Conservation (phyloP, 1,140 invertebrate species). For the Aradophagus sp. region DNA sequence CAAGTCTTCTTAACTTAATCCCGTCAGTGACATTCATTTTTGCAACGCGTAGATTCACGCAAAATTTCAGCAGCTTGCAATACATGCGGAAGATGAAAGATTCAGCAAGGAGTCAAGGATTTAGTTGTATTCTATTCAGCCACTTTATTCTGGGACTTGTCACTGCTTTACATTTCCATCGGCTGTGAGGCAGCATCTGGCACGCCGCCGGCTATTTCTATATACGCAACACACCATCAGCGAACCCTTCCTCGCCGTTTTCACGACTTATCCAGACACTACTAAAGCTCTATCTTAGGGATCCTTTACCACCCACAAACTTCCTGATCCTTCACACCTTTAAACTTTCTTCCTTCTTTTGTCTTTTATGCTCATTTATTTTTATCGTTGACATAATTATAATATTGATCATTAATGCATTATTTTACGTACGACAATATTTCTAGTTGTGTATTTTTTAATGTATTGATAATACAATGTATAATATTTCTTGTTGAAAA, state of each 20-base stretch:
- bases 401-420: too few species aligned
- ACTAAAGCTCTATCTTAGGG: constrained; percentile 56
- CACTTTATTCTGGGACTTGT: constrained; percentile 73
- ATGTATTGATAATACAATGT: too few species aligned
- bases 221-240: constrained; percentile 57
- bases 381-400: constrained; percentile 29
- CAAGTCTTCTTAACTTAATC: constrained; percentile 21
- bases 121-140: constrained; percentile 74
- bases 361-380: background rate
- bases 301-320: constrained; percentile 54
- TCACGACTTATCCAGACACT: constrained; percentile 59
- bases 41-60: constrained; percentile 20
- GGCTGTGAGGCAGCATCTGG: constrained; percentile 67
- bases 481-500: too few species aligned
- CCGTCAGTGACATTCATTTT: constrained; percentile 42
- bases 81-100: constrained; percentile 48
- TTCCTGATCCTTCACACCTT: constrained; percentile 50
- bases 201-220: constrained; percentile 66
- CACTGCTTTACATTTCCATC: constrained; percentile 73
- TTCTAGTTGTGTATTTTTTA: too few species aligned
- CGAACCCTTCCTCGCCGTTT: constrained; percentile 50
- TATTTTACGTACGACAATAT: too few species aligned
- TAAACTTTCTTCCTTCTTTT: constrained; percentile 30
- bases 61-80: constrained; percentile 39
- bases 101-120: constrained; percentile 61